Evolutionary conservation across 2,113 vertebrate genomes (phyloP).

Genomic region (Hydropotes inermis): DNA sequence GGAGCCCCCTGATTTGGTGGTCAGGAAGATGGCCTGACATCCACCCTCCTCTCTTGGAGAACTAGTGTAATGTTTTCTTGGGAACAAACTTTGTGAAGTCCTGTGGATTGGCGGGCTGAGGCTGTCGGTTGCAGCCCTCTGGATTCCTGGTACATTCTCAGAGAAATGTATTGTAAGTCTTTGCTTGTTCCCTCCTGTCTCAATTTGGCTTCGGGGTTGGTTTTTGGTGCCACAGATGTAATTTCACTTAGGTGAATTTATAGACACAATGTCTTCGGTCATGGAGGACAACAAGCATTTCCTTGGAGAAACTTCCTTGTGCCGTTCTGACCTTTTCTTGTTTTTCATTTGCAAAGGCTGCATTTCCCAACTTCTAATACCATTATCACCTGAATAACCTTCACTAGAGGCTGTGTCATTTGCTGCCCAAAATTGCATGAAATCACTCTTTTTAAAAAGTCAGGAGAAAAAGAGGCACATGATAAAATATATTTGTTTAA

Average conservation of each 20-base stretch:
- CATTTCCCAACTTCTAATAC: not conserved
- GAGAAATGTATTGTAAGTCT: not conserved
- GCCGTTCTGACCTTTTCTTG: not conserved
- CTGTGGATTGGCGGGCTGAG: not conserved
- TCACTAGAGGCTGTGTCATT: not conserved
- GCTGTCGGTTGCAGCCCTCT: not conserved
- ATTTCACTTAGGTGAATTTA: not conserved
- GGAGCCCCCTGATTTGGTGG: not conserved
- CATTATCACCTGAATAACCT: not conserved
- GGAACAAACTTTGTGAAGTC: not conserved
- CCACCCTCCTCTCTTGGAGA: not conserved
- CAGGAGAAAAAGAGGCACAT: not conserved
- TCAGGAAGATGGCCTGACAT: not conserved
- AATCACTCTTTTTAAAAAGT: conserved; percentile 18
- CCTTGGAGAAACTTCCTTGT: not conserved
- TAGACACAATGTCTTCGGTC: not conserved
- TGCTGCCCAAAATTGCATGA: not conserved
- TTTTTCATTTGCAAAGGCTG: conserved; percentile 36
- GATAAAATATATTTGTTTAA: conserved; percentile 5
- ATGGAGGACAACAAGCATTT: not conserved
- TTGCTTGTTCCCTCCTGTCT: not conserved
- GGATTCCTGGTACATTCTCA: not conserved
- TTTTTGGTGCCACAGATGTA: not conserved
- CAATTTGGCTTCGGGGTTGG: not conserved
- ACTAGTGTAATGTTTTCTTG: not conserved